Evolutionary conservation across 2,113 vertebrate species (phyloP), one percentile per base, ranked within the genome.

Genomic region (Nyctereutes procyonoides): DNA sequence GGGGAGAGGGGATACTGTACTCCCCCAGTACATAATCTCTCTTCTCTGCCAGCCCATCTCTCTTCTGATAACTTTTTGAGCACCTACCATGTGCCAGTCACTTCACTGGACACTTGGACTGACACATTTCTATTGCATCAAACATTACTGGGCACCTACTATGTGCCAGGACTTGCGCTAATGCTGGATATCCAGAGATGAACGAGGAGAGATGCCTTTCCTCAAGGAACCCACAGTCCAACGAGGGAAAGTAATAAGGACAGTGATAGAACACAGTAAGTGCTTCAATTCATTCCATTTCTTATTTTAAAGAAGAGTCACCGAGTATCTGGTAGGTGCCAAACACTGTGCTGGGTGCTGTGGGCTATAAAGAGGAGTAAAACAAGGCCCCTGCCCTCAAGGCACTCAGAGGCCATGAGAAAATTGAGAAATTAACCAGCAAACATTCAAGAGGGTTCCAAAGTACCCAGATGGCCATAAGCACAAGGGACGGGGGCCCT

Each of bases 131-230:
- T 30, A 10, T 35, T 71, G 82, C 38, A 79, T 26, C 13, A 85
- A 60, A 35, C 3, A 8, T 53, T 24, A 22, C 0, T 35, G 73
- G 63, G 15, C 32, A 1, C 35, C 16, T 35, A 4, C 3, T 0
- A 14, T 8, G 32, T 53, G 16, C 35, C 10, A 2, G 26, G 32
- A 32, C 10, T 24, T 14, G 35, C 58, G 79, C 53, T 67, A 22
- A 53, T 53, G 56, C 60, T 43, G 60, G 51, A 7, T n/a, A 43
- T 2, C 22, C 76, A 38, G 43, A 38, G 56, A 38, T 6, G 12
- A 53, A 24, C 10, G 6, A 10, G 4, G 30, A 74, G 32, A 22
- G 6, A 48, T 24, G 16, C 15, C 17, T 26, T 53, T 32, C 35
- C 67, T 65, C 15, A 3, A 32, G 22, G 67, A 82, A 6, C 48